Evolutionary conservation across 2,888 invertebrate genomes (phyloP).

Genomic region (Troilus luridus): DNA sequence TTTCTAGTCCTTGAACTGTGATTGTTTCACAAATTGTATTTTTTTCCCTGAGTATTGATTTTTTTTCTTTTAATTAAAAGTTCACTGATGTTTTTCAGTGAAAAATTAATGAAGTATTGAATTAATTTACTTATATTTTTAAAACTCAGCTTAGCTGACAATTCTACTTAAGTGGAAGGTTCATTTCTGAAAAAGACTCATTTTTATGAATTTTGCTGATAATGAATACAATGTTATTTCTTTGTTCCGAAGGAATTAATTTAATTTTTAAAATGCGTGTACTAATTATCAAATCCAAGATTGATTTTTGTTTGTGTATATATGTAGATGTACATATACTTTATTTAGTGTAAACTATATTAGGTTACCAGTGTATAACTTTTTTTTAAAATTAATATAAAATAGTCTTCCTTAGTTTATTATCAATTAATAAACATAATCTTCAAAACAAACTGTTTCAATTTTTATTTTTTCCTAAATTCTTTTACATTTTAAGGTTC

Average conservation of each 20-base stretch:
- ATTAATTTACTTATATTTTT: neutral
- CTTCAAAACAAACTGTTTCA: neutral
- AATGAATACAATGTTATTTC: neutral
- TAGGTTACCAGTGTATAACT: slow-evolving; percentile 57
- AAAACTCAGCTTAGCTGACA: neutral
- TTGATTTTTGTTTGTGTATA: slow-evolving; percentile 11
- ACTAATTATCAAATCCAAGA: slow-evolving; percentile 14
- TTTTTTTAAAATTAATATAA: slow-evolving; percentile 29
- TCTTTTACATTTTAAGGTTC: no score
- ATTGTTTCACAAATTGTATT: slow-evolving; percentile 34
- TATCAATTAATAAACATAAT: slow-evolving; percentile 16
- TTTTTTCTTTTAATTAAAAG: neutral
- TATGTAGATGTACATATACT: neutral
- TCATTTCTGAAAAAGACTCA: slow-evolving; percentile 5
- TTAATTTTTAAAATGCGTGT: neutral
- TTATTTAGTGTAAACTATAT: slow-evolving; percentile 41
- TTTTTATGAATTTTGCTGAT: neutral
- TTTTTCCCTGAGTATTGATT: slow-evolving; percentile 3
- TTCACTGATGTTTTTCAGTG: neutral
- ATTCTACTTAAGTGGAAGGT: slow-evolving; percentile 33
- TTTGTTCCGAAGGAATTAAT: neutral
- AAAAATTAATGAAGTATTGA: neutral
- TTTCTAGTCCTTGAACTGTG: slow-evolving; percentile 56
- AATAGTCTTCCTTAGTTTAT: slow-evolving; percentile 11
- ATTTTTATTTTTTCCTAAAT: neutral